These are phyloP conservation scores for Sula dactylatra DNA, from an alignment of 2,113 vertebrate species.

Conservation along the genomic window DNA sequence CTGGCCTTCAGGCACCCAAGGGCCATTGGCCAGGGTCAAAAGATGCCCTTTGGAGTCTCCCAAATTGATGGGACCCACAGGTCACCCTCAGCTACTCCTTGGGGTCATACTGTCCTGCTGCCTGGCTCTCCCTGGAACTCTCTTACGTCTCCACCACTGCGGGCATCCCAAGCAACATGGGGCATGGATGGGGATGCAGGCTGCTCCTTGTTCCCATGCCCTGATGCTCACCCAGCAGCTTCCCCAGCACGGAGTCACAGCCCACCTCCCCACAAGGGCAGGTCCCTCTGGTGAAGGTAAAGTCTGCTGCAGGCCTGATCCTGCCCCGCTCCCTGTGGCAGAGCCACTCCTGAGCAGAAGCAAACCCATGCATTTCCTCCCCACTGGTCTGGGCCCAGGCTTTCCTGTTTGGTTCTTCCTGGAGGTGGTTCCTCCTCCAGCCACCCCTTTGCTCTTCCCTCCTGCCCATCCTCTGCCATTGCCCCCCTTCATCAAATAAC, in stretches of 20 bases:
- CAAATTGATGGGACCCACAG: not conserved
- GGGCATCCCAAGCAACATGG: not conserved
- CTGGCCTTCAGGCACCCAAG: rapidly evolving
- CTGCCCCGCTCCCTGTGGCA: not conserved
- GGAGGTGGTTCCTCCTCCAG: not conserved
- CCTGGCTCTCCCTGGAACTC: not conserved
- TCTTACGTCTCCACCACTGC: not conserved
- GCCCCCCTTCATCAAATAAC: not conserved
- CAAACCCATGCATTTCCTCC: not conserved
- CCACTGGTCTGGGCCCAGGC: no score
- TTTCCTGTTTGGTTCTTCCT: not conserved
- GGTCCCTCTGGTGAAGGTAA: not conserved
- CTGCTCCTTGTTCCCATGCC: not conserved
- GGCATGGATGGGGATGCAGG: not conserved
- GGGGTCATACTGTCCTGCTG: not conserved
- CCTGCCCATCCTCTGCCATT: not conserved
- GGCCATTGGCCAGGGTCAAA: not conserved
- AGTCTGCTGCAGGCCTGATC: not conserved
- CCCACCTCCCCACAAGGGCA: not conserved
- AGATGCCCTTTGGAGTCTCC: not conserved
- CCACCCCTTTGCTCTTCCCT: not conserved
- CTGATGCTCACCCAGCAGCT: rapidly evolving
- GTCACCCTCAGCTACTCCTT: not conserved
- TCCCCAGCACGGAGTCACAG: not conserved
- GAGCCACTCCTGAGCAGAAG: not conserved